These are phyloP conservation scores for Forbesichthys agassizii DNA, from an alignment of 2,113 vertebrate species.

Conservation along the genomic window DNA sequence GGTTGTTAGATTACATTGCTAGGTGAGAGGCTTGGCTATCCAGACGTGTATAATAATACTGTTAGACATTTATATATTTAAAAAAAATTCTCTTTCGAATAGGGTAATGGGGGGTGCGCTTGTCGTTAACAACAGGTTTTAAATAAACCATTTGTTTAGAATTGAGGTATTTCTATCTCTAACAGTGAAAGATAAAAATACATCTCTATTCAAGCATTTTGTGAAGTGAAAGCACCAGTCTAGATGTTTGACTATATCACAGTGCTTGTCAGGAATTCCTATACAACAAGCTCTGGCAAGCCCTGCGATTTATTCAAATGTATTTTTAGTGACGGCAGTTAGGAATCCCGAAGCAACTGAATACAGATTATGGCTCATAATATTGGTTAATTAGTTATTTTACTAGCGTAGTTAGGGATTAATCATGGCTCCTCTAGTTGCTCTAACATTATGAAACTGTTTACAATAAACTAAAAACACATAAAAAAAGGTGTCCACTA, in stretches of 20 bases:
- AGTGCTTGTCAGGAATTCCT: not conserved
- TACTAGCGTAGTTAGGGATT: slow-evolving; percentile 7
- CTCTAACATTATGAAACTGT: slow-evolving; percentile 11
- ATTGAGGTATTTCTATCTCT: not conserved
- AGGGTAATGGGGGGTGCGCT: too few species aligned
- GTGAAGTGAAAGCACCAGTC: slow-evolving; percentile 7
- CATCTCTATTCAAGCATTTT: not conserved
- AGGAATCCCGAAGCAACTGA: slow-evolving; percentile 9
- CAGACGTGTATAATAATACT: too few species aligned
- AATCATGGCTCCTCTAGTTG: not conserved
- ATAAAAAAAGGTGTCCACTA: slow-evolving; percentile 22
- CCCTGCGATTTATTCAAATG: slow-evolving; percentile 13
- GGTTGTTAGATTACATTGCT: too few species aligned
- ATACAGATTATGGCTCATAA: not conserved
- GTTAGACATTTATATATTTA: too few species aligned
- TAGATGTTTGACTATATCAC: slow-evolving; percentile 4
- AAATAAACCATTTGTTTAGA: not conserved
- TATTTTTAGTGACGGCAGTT: slow-evolving; percentile 4
- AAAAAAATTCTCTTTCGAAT: too few species aligned
- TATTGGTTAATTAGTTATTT: slow-evolving; percentile 1
- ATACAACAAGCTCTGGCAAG: not conserved
- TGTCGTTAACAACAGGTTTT: not conserved
- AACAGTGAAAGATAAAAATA: slow-evolving; percentile 17
- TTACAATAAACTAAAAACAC: not conserved
- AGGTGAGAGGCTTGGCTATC: too few species aligned